Percentiles rank a stretch among this genome's conserved stretches.
These are phyloP conservation scores for Drosophila robusta DNA, from an alignment of 2,888 invertebrate species.

Conservation along the genomic window DNA sequence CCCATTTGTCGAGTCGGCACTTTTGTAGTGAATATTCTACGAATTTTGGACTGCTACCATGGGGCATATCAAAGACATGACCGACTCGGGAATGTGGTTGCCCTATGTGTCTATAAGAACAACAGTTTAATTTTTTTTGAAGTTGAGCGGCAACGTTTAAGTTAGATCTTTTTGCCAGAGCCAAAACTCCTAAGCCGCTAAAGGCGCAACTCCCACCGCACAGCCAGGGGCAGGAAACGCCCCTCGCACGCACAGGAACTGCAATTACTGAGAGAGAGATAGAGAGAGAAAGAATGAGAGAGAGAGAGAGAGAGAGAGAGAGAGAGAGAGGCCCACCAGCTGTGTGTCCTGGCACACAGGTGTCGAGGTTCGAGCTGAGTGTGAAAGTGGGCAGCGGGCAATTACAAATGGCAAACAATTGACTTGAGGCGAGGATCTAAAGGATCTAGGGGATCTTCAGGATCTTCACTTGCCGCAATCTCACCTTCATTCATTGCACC, in stretches of 20 bases:
- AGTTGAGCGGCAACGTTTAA: constrained; percentile 54
- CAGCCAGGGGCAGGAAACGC: constrained; percentile 43
- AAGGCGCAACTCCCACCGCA: constrained; percentile 72
- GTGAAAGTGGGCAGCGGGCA: constrained; percentile 66
- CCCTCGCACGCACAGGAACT: constrained; percentile 33
- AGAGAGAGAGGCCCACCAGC: constrained; percentile 52
- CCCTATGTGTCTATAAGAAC: constrained; percentile 72
- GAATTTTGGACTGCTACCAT: constrained; percentile 36
- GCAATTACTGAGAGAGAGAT: constrained; percentile 55
- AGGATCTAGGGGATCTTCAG: constrained; percentile 6
- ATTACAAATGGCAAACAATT: constrained; percentile 66
- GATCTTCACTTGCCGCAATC: constrained; percentile 46
- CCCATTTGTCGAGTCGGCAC: constrained; percentile 22
- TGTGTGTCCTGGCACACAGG: constrained; percentile 62
- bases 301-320: background rate
- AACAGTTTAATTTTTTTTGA: constrained; percentile 32
- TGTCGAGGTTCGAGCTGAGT: constrained; percentile 47
- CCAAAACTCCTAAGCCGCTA: constrained; percentile 67
- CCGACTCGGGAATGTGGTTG: constrained; percentile 39
- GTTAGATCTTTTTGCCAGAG: constrained; percentile 35
- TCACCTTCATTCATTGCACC: constrained; percentile 81
- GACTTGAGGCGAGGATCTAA: constrained; percentile 7
- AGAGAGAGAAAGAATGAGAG: background rate
- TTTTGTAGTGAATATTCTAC: constrained; percentile 38
- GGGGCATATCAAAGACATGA: constrained; percentile 39